phyloP scores from a whole-genome alignment of 2,888 invertebrate species.

The Hofmannophila pseudospretella region DNA sequence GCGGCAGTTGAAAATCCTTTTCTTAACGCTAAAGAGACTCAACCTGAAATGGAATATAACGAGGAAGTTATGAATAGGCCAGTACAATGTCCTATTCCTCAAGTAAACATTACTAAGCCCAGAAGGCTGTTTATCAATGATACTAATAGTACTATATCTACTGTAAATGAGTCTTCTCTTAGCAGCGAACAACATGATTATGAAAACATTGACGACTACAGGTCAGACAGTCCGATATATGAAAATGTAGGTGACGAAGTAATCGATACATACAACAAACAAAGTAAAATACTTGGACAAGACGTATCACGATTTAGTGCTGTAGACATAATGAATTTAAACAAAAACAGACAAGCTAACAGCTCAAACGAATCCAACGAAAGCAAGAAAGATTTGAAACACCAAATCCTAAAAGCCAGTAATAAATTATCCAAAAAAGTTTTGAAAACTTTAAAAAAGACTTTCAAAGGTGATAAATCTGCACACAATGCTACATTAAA shows the following conservation, averaged over 20 bases:
- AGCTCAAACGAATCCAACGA: slow-evolving; percentile 55
- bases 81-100: slow-evolving; percentile 15
- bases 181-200: slow-evolving; percentile 48
- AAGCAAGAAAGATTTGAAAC: slow-evolving; percentile 51
- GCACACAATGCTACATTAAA: slow-evolving; percentile 49
- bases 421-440: slow-evolving; percentile 66
- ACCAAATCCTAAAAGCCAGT: slow-evolving; percentile 53
- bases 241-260: slow-evolving; percentile 51
- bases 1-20: slow-evolving; percentile 48
- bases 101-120: slow-evolving; percentile 40
- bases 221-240: slow-evolving; percentile 60
- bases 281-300: slow-evolving; percentile 67
- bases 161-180: slow-evolving; percentile 51
- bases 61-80: slow-evolving; percentile 35
- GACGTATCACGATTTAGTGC: slow-evolving; percentile 67
- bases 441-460: slow-evolving; percentile 63
- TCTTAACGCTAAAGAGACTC: slow-evolving; percentile 18
- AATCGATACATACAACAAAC: slow-evolving; percentile 54
- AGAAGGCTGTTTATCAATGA: slow-evolving; percentile 56
- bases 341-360: slow-evolving; percentile 41
- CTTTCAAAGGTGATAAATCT: slow-evolving; percentile 60
- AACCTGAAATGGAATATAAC: slow-evolving; percentile 50
- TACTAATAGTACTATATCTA: slow-evolving; percentile 65
- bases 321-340: slow-evolving; percentile 64
- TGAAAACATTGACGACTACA: slow-evolving; percentile 57